These are phyloP conservation scores for Rotaria socialis DNA, from an alignment of 2,888 invertebrate genomes.

Conservation along the genomic window DNA sequence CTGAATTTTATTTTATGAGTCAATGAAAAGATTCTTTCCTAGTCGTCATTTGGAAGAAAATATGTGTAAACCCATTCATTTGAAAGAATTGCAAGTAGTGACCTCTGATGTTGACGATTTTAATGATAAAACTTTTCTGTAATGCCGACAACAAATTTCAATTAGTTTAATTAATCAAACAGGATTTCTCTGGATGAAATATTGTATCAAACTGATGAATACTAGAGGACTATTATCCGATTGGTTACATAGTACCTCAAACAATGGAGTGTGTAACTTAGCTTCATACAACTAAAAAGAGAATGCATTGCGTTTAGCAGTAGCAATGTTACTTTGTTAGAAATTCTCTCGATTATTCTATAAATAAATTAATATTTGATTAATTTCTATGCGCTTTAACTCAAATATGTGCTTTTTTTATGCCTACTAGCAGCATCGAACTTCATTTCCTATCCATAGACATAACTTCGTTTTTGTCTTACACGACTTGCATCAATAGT, in stretches of 20 bases:
- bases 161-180: neutral
- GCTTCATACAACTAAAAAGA: neutral
- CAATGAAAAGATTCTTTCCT: neutral
- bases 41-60: neutral
- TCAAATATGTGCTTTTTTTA: no score
- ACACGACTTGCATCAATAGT: no score
- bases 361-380: no score
- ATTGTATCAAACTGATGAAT: neutral
- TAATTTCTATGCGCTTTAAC: no score
- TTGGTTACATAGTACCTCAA: neutral
- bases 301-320: neutral
- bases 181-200: neutral
- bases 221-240: neutral
- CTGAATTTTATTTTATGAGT: neutral
- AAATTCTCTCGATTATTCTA: neutral
- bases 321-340: neutral
- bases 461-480: no score
- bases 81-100: neutral
- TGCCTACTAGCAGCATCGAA: no score
- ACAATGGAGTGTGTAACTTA: conserved; percentile 14
- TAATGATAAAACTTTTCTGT: neutral
- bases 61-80: neutral
- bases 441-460: no score
- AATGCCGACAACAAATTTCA: neutral
- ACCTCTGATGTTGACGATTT: neutral